Percentiles rank a stretch among this genome's conserved stretches.
These are phyloP conservation scores for Rhogogaster chlorosoma DNA, from an alignment of 2,888 invertebrate species.

Conservation along the genomic window DNA sequence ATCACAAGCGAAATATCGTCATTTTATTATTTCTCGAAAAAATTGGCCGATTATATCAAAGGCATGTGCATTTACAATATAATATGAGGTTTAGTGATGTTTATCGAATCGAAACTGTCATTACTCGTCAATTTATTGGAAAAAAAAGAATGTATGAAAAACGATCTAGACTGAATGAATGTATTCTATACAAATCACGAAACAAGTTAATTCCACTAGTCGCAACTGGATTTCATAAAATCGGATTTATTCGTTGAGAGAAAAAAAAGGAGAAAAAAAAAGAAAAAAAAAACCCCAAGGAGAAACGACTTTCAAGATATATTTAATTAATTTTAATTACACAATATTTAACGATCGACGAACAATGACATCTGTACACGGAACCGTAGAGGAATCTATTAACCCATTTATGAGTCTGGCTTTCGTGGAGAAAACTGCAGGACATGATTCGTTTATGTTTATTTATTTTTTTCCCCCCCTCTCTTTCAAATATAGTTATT, in stretches of 20 bases:
- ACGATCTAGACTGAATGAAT: not conserved
- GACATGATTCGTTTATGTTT: not conserved
- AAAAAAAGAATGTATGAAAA: not conserved
- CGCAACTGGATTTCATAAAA: not conserved
- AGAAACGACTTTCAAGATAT: not conserved
- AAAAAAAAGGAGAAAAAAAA: not conserved
- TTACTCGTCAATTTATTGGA: not conserved
- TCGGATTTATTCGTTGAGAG: not conserved
- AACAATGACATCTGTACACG: not conserved
- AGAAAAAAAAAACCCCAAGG: no score
- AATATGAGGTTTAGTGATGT: not conserved
- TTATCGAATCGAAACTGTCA: conserved; percentile 6
- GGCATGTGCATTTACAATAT: not conserved
- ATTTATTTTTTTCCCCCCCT: not conserved
- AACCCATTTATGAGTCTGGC: not conserved
- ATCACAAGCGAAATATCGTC: conserved; percentile 5
- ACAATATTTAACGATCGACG: not conserved
- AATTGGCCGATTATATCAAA: not conserved
- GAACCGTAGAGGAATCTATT: not conserved
- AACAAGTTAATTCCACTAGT: not conserved
- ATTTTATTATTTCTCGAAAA: not conserved
- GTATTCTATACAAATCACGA: not conserved
- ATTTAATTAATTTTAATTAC: not conserved
- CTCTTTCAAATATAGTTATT: not conserved
- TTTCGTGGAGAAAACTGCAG: conserved; percentile 7